Evolutionary conservation across 2,888 invertebrate species (phyloP), one percentile per base, ranked within the genome.

Genomic region (Lepidocyrtoides sp.): DNA sequence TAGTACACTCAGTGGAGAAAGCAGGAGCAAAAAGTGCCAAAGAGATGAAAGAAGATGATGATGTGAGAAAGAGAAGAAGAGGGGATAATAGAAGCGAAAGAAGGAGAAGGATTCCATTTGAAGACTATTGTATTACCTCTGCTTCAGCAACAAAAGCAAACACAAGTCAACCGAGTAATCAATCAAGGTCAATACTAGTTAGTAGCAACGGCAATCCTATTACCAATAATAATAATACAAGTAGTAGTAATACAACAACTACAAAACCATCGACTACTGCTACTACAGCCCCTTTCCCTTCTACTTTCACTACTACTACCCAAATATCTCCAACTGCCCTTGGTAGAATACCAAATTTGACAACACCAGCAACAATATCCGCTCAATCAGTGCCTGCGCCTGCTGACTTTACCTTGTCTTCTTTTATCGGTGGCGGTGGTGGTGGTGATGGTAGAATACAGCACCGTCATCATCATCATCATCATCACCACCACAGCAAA

Each of bases 301-400:
- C 72, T 10, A 32, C 66, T 69, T 3, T 26, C 26, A 57, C 26
- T 14, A 23, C 26, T 26, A 20, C 12, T 26, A 26, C 66, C 23
- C 29, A 29, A n/a, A n/a, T n/a, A n/a, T n/a, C n/a, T n/a, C n/a
- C 66, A 10, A 23, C 8, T n/a, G 20, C 26, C 48, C 10, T 69
- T 72, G 75, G 75, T 72, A 75, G 60, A 72, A 51, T 72, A 75
- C 54, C 54, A 85, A 85, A 85, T 20, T 44, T 51, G 10, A 48
- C 84, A 36, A 69, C 57, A 75, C 57, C 60, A 36, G 20, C 51
- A 69, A 48, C 57, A 75, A 54, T 36, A 75, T 85, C 85, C 72
- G 85, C 85, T 85, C 85, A 85, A 85, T 85, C 85, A 85, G 85
- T 85, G 85, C 85, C 85, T 85, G 75, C 75, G 85, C 75, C 75